Conservation (phyloP, 2,113 vertebrate genomes). For the Malurus cyaneus region DNA sequence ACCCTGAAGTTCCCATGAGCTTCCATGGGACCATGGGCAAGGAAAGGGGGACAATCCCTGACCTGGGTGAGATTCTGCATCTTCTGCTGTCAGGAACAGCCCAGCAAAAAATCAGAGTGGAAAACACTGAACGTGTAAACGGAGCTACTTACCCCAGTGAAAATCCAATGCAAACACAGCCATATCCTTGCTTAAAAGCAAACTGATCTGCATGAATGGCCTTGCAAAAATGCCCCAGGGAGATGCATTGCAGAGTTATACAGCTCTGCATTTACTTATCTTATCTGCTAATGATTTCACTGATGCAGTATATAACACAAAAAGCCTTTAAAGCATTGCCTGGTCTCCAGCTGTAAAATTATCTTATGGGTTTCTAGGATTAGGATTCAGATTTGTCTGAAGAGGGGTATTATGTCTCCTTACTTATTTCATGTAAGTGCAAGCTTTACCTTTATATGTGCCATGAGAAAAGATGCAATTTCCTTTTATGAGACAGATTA, state of each 20-base stretch:
- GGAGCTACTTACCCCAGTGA: background rate
- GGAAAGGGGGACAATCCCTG: background rate
- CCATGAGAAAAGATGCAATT: background rate
- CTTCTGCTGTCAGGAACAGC: background rate
- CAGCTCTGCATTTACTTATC: background rate
- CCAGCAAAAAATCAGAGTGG: background rate
- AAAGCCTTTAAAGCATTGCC: background rate
- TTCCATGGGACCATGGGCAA: fast-evolving
- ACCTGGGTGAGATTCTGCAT: background rate
- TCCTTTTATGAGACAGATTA: slow-evolving; percentile 19
- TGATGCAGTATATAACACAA: background rate
- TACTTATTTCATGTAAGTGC: background rate
- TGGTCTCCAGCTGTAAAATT: slow-evolving; percentile 31
- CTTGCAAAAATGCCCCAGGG: background rate
- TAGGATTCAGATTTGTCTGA: background rate
- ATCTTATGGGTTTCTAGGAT: background rate
- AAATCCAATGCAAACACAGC: background rate
- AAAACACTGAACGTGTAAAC: background rate
- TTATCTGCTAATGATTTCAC: slow-evolving; percentile 41
- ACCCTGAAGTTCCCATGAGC: background rate
- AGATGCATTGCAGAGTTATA: background rate
- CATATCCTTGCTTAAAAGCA: background rate
- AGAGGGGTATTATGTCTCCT: background rate
- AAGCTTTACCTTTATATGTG: slow-evolving; percentile 3
- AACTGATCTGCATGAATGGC: background rate